These are phyloP conservation scores for Balanococcus diminutus DNA, from an alignment of 2,888 invertebrate genomes.

Conservation along the genomic window DNA sequence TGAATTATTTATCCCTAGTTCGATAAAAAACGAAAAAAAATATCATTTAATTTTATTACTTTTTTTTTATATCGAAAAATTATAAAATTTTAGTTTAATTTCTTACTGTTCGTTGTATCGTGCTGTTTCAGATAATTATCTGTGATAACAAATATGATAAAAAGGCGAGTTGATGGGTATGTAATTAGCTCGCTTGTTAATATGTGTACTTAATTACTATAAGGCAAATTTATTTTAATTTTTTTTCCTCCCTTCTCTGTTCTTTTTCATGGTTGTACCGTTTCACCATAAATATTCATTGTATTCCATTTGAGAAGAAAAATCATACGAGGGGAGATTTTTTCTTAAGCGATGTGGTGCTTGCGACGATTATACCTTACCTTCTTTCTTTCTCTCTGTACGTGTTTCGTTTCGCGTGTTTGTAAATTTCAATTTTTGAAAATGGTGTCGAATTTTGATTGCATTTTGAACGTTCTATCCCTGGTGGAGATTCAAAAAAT, in stretches of 20 bases:
- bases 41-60: background rate
- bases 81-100: background rate
- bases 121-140: constrained; percentile 49
- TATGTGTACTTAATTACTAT: constrained; percentile 53
- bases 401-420: too few relatives aligned
- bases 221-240: constrained; percentile 40
- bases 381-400: background rate
- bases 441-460: background rate
- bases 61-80: constrained; percentile 9
- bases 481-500: background rate
- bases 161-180: constrained; percentile 22
- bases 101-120: constrained; percentile 39
- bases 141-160: constrained; percentile 47
- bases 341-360: too few relatives aligned
- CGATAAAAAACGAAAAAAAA: background rate
- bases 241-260: background rate
- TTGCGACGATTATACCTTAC: background rate
- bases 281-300: background rate
- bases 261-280: background rate
- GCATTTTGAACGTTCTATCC: background rate
- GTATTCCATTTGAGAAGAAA: background rate
- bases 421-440: background rate
- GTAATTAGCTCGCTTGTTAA: constrained; percentile 43
- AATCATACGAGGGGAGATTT: too few relatives aligned
- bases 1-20: background rate